Conservation (phyloP, 1,140 invertebrate species). For the Micrasema minimum region DNA sequence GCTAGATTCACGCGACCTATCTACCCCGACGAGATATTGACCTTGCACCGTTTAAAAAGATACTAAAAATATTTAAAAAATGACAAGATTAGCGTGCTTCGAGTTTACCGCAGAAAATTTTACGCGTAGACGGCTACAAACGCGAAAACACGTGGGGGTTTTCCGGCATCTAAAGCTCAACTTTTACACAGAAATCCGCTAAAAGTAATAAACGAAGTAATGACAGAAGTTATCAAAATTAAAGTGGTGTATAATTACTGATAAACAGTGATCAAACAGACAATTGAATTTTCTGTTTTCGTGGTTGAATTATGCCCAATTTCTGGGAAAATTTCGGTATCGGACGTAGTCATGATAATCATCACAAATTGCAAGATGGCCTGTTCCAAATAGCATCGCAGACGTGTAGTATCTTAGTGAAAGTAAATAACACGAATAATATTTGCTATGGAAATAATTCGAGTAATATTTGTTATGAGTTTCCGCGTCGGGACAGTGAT, state of each 20-base stretch:
- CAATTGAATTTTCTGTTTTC: neutral
- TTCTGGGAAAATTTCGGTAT: slow-evolving; percentile 70
- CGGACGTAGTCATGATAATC: slow-evolving; percentile 61
- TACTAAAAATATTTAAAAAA: neutral
- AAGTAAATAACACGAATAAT: slow-evolving; percentile 79
- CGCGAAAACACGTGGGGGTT: neutral
- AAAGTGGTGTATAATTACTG: neutral
- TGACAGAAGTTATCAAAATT: neutral
- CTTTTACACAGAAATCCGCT: slow-evolving; percentile 12
- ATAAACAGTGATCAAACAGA: slow-evolving; percentile 7
- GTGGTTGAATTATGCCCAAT: slow-evolving; percentile 62
- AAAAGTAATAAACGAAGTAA: neutral
- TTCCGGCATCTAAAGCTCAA: slow-evolving; percentile 8
- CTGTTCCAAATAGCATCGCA: slow-evolving; percentile 78
- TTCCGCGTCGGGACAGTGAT: slow-evolving; percentile 61
- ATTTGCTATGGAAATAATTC: slow-evolving; percentile 74
- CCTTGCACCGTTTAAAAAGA: slow-evolving; percentile 10
- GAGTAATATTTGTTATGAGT: slow-evolving; percentile 71
- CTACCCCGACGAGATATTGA: slow-evolving; percentile 13
- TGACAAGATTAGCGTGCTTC: slow-evolving; percentile 27
- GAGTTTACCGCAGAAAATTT: neutral
- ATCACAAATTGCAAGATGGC: slow-evolving; percentile 74
- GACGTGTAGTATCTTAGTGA: slow-evolving; percentile 76
- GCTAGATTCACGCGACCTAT: slow-evolving; percentile 16
- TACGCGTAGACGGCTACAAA: neutral